These are phyloP conservation scores for Belgica antarctica DNA, from an alignment of 2,888 invertebrate species.

Conservation along the genomic window DNA sequence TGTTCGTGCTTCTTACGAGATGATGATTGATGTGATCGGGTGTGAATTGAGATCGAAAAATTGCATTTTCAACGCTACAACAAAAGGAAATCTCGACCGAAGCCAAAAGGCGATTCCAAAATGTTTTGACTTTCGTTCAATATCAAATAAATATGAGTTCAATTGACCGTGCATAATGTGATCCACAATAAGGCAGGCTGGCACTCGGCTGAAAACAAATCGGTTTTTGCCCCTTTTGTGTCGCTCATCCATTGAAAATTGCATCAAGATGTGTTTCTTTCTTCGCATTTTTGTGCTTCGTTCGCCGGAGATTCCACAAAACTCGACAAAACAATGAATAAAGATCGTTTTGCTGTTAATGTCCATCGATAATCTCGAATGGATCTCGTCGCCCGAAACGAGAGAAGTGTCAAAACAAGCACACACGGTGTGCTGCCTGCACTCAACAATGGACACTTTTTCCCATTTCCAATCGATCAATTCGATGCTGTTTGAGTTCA, in stretches of 20 bases:
- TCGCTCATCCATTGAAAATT: neutral
- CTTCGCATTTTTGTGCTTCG: neutral
- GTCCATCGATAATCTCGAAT: slow-evolving; percentile 42
- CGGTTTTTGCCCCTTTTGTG: slow-evolving; percentile 31
- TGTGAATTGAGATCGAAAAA: slow-evolving; percentile 3
- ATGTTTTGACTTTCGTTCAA: slow-evolving; percentile 31
- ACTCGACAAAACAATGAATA: neutral
- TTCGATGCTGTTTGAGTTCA: neutral
- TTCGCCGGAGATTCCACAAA: too few relatives aligned
- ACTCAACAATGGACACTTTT: neutral
- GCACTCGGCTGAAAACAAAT: slow-evolving; percentile 23
- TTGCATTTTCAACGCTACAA: neutral
- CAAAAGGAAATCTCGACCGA: neutral
- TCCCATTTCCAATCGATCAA: slow-evolving; percentile 27
- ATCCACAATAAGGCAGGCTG: slow-evolving; percentile 22
- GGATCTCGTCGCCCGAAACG: neutral
- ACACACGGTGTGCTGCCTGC: slow-evolving; percentile 21
- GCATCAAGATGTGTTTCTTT: neutral
- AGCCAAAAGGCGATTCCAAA: neutral
- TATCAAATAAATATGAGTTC: slow-evolving; percentile 31
- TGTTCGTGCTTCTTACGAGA: too few relatives aligned
- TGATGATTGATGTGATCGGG: slow-evolving; percentile 1
- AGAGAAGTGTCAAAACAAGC: slow-evolving; percentile 40
- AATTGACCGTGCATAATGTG: slow-evolving; percentile 37
- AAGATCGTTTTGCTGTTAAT: slow-evolving; percentile 30